phyloP scores from a whole-genome alignment of 2,797 vertebrate genomes.

The Parotocinclus haroldoi region DNA sequence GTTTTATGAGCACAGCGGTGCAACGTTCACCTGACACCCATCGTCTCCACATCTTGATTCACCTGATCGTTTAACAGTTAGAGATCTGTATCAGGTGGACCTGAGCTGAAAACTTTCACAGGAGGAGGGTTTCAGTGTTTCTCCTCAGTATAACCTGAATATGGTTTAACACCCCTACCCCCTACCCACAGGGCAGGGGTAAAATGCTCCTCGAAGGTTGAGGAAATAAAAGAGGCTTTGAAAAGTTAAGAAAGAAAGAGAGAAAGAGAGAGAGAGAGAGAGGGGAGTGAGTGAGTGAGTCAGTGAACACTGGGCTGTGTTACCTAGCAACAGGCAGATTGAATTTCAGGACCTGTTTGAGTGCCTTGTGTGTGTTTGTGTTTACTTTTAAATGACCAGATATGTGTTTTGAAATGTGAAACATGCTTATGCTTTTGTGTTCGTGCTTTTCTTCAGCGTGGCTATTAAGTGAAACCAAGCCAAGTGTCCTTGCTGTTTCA shows the following conservation, averaged over 20 bases:
- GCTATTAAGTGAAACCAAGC: too few relatives aligned
- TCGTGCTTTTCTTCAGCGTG: too few relatives aligned
- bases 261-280: slow-evolving; percentile 24
- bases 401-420: neutral
- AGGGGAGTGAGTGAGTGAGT: slow-evolving; percentile 26
- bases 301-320: slow-evolving; percentile 52
- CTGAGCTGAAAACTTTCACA: neutral
- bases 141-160: neutral
- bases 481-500: too few relatives aligned
- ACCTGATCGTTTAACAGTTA: neutral
- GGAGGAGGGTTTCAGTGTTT: neutral
- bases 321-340: slow-evolving; percentile 73
- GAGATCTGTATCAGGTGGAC: neutral
- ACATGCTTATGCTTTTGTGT: too few relatives aligned
- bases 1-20: too few relatives aligned
- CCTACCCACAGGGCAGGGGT: neutral
- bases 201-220: slow-evolving; percentile 19
- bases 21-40: too few relatives aligned
- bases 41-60: neutral
- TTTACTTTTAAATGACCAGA: slow-evolving; percentile 2
- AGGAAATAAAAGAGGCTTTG: slow-evolving; percentile 31
- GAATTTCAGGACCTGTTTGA: slow-evolving; percentile 52
- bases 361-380: slow-evolving; percentile 19
- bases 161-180: slow-evolving; percentile 1
- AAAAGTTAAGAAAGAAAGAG: slow-evolving; percentile 14